Evolutionary conservation across 2,888 invertebrate species (phyloP), one percentile per base, ranked within the genome.

Genomic region (Netelia virgata): DNA sequence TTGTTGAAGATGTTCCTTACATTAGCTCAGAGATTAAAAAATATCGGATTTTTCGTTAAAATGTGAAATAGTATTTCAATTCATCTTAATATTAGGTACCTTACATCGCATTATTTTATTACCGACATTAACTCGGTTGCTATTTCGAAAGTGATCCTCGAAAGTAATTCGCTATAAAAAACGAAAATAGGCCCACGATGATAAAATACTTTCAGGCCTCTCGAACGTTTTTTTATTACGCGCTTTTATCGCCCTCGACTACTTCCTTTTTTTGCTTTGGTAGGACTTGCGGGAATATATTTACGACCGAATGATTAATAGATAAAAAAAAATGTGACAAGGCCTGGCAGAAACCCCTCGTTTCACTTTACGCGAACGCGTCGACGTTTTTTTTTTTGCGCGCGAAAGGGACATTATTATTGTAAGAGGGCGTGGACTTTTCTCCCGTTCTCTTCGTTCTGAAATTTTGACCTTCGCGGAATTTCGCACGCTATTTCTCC

Each of bases 261-360:
- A 47, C 47, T 36, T 59, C 18, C 23, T 16, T 63, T n/a, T 63
- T 36, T 14, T 36, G n/a, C 50, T 47, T 20, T 28, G 9, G 2
- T 3, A 20, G 28, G 47, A 63, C 16, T 16, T 14, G 47, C 1
- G 53, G 36, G 18, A 64, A 75, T 64, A 75, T 36, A 16, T 63
- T n/a, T 16, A 50, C 16, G 63, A 64, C 61, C 36, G 50, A 68
- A 76, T 76, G 76, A 68, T 59, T 68, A 47, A 76, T 68, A 47
- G n/a, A 47, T 76, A 59, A 43, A 57, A 28, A 28, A 23, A 23
- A 68, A 11, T 36, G 16, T 36, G 53, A 28, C 6, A 55, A 28
- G 20, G 18, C 55, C 28, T 28, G 16, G 28, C 1, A 16, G 41
- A 43, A 18, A 64, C 57, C 23, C 23, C 11, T 11, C 28, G 36